Percentiles rank a stretch among this genome's conserved stretches.
Conservation (phyloP, 2,888 invertebrate genomes). For the Ormyrus nitidulus region DNA sequence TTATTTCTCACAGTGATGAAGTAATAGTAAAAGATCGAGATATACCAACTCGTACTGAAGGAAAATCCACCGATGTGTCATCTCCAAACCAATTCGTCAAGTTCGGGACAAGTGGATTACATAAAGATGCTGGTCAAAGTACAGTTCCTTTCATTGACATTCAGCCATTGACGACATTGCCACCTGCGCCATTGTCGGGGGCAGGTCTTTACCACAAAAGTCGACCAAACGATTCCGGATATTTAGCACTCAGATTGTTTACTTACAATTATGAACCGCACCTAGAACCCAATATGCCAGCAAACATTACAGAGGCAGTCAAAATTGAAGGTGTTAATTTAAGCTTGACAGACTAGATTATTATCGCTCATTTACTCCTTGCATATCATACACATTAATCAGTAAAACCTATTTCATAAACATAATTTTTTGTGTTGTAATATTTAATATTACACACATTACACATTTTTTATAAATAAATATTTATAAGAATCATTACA, state of each 20-base stretch:
- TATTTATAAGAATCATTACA: too few relatives aligned
- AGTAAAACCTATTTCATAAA: too few relatives aligned
- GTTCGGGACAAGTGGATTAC: constrained; percentile 83
- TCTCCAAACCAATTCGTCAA: constrained; percentile 83
- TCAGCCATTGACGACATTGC: constrained; percentile 82
- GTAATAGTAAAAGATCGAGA: constrained; percentile 80
- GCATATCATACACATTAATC: too few relatives aligned
- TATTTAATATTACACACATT: too few relatives aligned
- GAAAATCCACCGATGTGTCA: constrained; percentile 79
- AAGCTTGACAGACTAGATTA: too few relatives aligned
- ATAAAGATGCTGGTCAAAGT: constrained; percentile 86
- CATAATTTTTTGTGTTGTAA: too few relatives aligned
- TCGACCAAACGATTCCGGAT: constrained; percentile 83
- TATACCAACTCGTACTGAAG: constrained; percentile 79
- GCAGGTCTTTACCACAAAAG: constrained; percentile 88
- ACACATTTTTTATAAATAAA: too few relatives aligned
- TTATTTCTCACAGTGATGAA: constrained; percentile 75
- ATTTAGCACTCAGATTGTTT: constrained; percentile 84
- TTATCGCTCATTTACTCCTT: too few relatives aligned
- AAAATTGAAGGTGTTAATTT: too few relatives aligned
- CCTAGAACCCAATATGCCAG: constrained; percentile 4
- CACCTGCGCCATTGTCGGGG: constrained; percentile 83
- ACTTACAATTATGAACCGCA: constrained; percentile 85
- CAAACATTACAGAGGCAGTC: too few relatives aligned
- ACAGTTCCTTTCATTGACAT: constrained; percentile 89